These are phyloP conservation scores for Alectura lathami DNA, from an alignment of 2,113 vertebrate genomes.

Conservation along the genomic window DNA sequence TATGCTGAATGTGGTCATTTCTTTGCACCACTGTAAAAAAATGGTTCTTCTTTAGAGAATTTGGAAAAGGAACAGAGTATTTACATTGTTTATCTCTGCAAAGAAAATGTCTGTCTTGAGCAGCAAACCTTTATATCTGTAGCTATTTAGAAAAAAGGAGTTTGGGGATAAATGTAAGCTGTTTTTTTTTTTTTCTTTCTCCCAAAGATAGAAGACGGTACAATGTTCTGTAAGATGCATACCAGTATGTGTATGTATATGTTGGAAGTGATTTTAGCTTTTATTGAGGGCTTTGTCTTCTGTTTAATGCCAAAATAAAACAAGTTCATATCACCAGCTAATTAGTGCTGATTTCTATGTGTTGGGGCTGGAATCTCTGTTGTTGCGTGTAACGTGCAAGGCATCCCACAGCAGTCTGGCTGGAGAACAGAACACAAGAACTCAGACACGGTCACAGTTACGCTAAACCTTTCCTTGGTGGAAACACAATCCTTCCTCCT, in stretches of 20 bases:
- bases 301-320: not conserved
- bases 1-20: not conserved
- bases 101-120: not conserved
- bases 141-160: not conserved
- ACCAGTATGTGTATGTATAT: rapidly evolving
- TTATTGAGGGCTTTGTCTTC: not conserved
- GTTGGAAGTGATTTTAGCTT: not conserved
- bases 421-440: too few species aligned
- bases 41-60: not conserved
- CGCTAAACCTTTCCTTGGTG: too few species aligned
- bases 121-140: not conserved
- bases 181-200: too few species aligned
- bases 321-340: not conserved
- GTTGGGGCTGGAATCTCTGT: too few species aligned
- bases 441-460: too few species aligned
- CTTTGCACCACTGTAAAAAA: not conserved
- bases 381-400: too few species aligned
- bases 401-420: too few species aligned
- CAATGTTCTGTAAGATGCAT: rapidly evolving
- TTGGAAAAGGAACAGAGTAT: not conserved
- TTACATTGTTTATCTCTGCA: not conserved
- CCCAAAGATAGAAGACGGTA: rapidly evolving
- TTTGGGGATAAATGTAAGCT: not conserved
- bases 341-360: rapidly evolving
- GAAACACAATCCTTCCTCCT: too few species aligned